Evolutionary conservation across 2,888 invertebrate species (phyloP).

Genomic region (Drosophila acutilabella): DNA sequence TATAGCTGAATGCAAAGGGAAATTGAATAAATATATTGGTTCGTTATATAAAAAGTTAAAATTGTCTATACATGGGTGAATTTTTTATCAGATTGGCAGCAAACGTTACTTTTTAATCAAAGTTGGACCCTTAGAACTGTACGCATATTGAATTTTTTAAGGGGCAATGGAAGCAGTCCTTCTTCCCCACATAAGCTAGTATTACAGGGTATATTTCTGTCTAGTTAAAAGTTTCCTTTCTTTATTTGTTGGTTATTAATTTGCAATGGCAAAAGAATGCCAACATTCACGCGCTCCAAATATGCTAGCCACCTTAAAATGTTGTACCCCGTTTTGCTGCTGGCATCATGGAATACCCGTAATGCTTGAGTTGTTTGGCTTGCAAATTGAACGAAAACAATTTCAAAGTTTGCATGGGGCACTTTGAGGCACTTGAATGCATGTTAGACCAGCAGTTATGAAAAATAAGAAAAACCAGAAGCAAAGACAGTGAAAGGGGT

Average conservation of each 20-base stretch:
- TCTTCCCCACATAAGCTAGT: too few species aligned
- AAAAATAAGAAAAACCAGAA: conserved; percentile 1
- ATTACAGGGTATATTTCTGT: background rate
- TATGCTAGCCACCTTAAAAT: background rate
- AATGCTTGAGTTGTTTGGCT: conserved; percentile 73
- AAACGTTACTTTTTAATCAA: conserved; percentile 11
- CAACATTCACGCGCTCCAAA: background rate
- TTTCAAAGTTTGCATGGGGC: conserved; percentile 69
- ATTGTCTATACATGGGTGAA: too few species aligned
- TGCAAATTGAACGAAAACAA: conserved; percentile 79
- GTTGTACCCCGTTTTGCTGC: background rate
- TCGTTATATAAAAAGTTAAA: background rate
- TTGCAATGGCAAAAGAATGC: conserved; percentile 15
- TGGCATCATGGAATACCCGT: conserved; percentile 49
- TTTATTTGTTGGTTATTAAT: conserved; percentile 39
- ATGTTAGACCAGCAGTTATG: conserved; percentile 47
- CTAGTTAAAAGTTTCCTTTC: too few species aligned
- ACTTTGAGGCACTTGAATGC: conserved; percentile 62
- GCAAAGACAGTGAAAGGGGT: too few species aligned
- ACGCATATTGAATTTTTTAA: too few species aligned
- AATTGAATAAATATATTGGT: conserved; percentile 17
- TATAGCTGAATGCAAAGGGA: conserved; percentile 9
- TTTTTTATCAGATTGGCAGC: conserved; percentile 4
- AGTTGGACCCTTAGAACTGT: too few species aligned
- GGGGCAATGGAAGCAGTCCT: too few species aligned